Evolutionary conservation across 2,797 vertebrate genomes (phyloP).

Genomic region (Pitangus sulphuratus): DNA sequence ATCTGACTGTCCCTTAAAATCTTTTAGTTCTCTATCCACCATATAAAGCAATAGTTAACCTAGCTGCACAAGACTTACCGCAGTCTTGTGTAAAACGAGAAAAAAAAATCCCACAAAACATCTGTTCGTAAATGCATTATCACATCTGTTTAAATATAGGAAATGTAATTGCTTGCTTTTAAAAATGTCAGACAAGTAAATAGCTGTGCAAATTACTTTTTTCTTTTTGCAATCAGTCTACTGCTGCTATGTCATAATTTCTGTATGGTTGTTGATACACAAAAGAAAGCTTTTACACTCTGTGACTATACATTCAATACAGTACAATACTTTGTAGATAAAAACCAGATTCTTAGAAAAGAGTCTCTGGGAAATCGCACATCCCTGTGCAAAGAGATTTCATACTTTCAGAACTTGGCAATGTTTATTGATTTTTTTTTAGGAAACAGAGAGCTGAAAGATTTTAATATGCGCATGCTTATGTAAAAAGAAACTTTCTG

Average conservation of each 20-base stretch:
- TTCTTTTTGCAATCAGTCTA: background rate
- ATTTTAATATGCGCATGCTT: constrained; percentile 49
- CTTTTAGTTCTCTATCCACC: constrained; percentile 10
- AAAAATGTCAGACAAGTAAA: background rate
- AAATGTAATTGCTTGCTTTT: background rate
- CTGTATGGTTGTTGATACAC: background rate
- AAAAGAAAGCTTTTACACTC: background rate
- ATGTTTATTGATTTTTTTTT: background rate
- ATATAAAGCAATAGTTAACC: background rate
- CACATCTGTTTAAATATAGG: background rate
- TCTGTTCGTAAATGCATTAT: background rate
- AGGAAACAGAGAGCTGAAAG: constrained; percentile 44
- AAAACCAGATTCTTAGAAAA: background rate
- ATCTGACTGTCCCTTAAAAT: constrained; percentile 46
- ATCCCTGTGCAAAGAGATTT: background rate
- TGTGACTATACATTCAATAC: background rate
- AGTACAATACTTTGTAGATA: background rate
- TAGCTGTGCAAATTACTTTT: background rate
- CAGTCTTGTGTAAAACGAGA: background rate
- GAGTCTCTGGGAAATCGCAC: background rate
- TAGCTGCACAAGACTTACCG: background rate
- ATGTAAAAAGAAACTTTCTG: constrained; percentile 10
- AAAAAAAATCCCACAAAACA: background rate
- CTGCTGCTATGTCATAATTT: background rate
- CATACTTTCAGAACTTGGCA: background rate